Evolutionary conservation across 2,113 vertebrate species (phyloP), one percentile per base, ranked within the genome.

Genomic region (Pelodiscus sinensis): DNA sequence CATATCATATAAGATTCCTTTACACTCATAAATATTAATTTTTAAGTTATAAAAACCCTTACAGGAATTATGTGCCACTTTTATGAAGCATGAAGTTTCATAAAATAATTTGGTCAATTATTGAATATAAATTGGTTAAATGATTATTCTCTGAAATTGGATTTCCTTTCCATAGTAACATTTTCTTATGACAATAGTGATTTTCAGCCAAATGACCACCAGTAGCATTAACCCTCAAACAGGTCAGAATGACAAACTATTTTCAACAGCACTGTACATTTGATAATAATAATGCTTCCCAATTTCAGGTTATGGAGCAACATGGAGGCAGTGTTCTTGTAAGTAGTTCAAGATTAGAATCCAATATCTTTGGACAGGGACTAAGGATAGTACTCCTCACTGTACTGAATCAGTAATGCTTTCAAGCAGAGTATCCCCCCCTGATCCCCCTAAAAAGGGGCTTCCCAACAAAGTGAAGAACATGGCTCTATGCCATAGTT

Each of bases 401-500:
- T 91, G 81, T 31, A 3, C 58, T 80, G 91, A 89, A 88, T 93
- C 90, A 92, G 94, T 91, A 78, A 51, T 50, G 29, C 14, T 65
- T 73, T 73, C 82, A 7, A 0, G 35, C 87, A 78, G 89, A 90
- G 50, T 56, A 29, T 4, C 9, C 25, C 51, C 52, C 31, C 15
- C 2, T 55, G 12, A 27, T 4, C 10, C 25, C 44, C 52, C 31
- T 19, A 2, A 68, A 18, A 27, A 15, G 56, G 85, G 89, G 90
- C 68, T 90, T 87, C 85, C 57, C 77, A 24, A 73, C 84, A 91
- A 96, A 92, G 91, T 93, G 95, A 95, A 8, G 16, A 55, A 57
- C 8, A 22, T 90, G 95, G 90, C 93, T 80, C 88, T 83, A 88
- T 88, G 93, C 92, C 95, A 3, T 27, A 14, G 85, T 0, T 62